Conservation (phyloP, 2,797 vertebrate genomes). For the Pangasius macronema region DNA sequence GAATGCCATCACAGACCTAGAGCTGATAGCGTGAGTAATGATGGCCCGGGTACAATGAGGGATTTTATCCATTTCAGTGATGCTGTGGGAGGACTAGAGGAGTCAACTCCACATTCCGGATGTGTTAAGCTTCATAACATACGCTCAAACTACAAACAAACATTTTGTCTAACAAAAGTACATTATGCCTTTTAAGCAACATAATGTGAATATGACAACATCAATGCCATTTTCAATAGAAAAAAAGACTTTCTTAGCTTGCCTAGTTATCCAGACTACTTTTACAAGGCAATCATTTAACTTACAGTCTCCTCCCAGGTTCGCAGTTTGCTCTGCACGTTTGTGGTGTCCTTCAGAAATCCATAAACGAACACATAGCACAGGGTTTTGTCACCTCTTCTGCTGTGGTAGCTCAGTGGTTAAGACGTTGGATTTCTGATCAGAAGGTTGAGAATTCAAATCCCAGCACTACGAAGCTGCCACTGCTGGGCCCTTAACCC, state of each 20-base stretch:
- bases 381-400: not conserved
- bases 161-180: not conserved
- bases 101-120: not conserved
- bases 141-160: not conserved
- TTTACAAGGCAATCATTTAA: not conserved
- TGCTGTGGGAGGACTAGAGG: conserved; percentile 7
- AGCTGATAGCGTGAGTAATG: not conserved
- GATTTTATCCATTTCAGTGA: not conserved
- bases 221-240: not conserved
- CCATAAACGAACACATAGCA: not conserved
- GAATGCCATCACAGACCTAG: not conserved
- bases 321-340: not conserved
- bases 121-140: not conserved
- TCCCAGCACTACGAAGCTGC: too few relatives aligned
- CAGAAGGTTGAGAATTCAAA: too few relatives aligned
- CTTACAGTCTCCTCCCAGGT: not conserved
- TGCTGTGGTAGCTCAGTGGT: too few relatives aligned
- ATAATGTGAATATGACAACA: not conserved
- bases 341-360: conserved; percentile 1
- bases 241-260: not conserved
- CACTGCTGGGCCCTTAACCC: too few relatives aligned
- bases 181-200: not conserved
- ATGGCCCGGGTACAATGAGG: too few relatives aligned
- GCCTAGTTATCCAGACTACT: not conserved
- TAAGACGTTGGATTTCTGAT: too few relatives aligned